Conservation (phyloP, 2,888 invertebrate genomes). For the Apamea anceps region DNA sequence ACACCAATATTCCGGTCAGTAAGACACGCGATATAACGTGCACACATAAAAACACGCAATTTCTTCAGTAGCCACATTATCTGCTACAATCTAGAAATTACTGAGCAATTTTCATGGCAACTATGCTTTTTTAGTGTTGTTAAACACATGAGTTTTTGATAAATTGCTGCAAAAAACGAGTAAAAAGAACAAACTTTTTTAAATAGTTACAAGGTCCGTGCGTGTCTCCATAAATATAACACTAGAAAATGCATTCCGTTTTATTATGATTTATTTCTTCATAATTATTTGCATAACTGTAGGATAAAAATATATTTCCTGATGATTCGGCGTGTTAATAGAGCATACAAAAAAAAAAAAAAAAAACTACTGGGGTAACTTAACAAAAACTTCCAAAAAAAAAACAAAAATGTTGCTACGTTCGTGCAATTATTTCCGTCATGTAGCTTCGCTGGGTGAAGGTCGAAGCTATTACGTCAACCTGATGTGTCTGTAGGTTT, state of each 20-base stretch:
- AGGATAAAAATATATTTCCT: not conserved
- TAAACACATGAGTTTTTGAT: constrained; percentile 49
- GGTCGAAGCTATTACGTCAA: constrained; percentile 75
- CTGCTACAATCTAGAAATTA: constrained; percentile 70
- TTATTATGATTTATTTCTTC: constrained; percentile 18
- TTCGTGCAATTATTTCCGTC: constrained; percentile 77
- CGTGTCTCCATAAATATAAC: constrained; percentile 16
- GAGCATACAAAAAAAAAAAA: constrained; percentile 25
- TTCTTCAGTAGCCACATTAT: constrained; percentile 69
- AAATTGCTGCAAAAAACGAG: constrained; percentile 37
- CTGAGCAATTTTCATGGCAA: constrained; percentile 62
- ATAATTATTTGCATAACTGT: not conserved
- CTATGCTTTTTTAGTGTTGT: constrained; percentile 51
- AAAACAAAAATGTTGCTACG: constrained; percentile 68
- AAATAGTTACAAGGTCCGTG: constrained; percentile 7
- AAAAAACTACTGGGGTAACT: constrained; percentile 25
- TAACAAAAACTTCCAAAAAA: constrained; percentile 59
- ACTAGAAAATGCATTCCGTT: constrained; percentile 17
- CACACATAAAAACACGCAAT: constrained; percentile 67
- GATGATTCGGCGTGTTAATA: constrained; percentile 25
- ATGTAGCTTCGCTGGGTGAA: constrained; percentile 74
- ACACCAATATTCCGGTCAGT: constrained; percentile 67
- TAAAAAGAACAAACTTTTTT: constrained; percentile 25
- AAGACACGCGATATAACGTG: constrained; percentile 75
- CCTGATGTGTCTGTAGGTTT: constrained; percentile 66